Evolutionary conservation across 2,797 vertebrate genomes (phyloP), one percentile per base, ranked within the genome.

Genomic region (Selene dorsalis): DNA sequence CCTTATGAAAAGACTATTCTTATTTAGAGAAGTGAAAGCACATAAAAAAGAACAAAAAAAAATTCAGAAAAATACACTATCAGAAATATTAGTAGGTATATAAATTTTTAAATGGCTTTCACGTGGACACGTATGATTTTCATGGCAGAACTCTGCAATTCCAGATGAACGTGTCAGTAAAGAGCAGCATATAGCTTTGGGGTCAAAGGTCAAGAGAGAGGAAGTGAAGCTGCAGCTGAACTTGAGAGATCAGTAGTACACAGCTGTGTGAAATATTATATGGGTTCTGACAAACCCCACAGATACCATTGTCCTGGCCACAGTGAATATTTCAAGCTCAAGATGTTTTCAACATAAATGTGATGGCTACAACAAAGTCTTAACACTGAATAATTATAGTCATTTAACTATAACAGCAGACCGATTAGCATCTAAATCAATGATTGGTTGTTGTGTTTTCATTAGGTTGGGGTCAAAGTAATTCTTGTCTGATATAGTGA

Each of bases 191-290:
- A 39, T 63, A 17, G n/a, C 10, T 64, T 67, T 64, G 32, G 52
- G 74, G 69, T 71, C 69, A 79, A 80, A 86, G 84, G 82, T 89
- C 53, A 86, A 68, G 14, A 32, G 48, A 59, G 26, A 64, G 28
- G 26, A 64, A 67, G 57, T 41, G 7, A n/a, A 57, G 45, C 32
- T 35, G 32, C 9, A 41, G 62, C 1, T 35, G 41, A 58, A 69
- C 32, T 35, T 35, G 22, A 50, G 20, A 58, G 35, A 12, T 64
- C 57, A 63, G 43, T 20, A 18, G 20, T 48, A 28, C 16, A 32
- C 14, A 30, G 16, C 48, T 66, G 43, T 26, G 16, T 64, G 17
- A 50, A 52, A 38, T 4, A 57, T 63, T 43, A 6, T 35, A n/a
- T 48, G 11, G 41, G 39, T 45, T 17, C 7, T 35, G 17, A 26